Evolutionary conservation across 92 coral and sea anemone species (phyloP), one percentile per base, ranked within the genome.

Genomic region (Phenganax subtilis): DNA sequence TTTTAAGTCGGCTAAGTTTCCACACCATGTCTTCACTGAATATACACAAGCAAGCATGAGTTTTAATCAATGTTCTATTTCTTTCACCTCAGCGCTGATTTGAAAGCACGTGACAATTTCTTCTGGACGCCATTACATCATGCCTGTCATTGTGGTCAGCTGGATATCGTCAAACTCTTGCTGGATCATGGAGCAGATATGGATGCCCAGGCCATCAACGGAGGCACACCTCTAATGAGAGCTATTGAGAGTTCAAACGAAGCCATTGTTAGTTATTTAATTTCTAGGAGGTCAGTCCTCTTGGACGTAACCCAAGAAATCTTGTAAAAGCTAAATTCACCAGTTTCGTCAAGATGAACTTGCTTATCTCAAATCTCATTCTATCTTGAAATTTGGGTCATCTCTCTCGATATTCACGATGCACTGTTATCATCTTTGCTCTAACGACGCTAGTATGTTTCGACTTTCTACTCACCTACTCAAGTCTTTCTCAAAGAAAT

Each of bases 181-280:
- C 80, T 93, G 12, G 98, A 91, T 15, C 72, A 81, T 56, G 98
- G 97, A 15, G 98, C 98, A 51, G 98, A 90, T 54, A 85, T 93
- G 10, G 97, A 96, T 29, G 88, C 96, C 31, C 96, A 90, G 89
- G 89, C 99, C 14, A 92, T 96, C 58, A 96, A 90, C 82, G 97
- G 93, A 14, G 99, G 99, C 8, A 96, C 99, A 2, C 97, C 99
- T 6, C 80, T 96, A 10, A 92, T 96, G 99, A 85, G 99, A 80
- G 99, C 99, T 0, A 87, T 96, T 27, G 99, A 96, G 86, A 92
- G 99, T 78, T 96, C 97, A 53, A 90, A 91, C 64, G 97, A 92
- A 80, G 87, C 81, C 6, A 93, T 90, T 16, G 99, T 96, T 7
- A 91, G 87, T 57, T 88, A 86, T 65, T 85, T 96, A 31, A 96